These are phyloP conservation scores for Drosophila paulistorum DNA, from an alignment of 1,140 invertebrate species.

Conservation along the genomic window DNA sequence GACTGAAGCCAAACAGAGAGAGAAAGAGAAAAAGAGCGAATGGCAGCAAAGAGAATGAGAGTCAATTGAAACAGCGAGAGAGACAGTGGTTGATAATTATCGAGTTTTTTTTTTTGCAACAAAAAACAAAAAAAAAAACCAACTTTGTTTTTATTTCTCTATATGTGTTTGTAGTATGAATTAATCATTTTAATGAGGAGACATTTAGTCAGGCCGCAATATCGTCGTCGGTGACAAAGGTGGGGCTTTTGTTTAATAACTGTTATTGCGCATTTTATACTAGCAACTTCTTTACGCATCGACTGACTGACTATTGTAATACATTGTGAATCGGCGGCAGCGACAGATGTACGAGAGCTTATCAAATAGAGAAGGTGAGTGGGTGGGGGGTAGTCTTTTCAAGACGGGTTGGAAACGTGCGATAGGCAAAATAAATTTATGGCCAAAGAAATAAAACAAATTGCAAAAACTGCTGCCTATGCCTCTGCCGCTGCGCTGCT, in stretches of 20 bases:
- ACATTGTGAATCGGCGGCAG: constrained; percentile 39
- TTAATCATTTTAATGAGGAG: constrained; percentile 73
- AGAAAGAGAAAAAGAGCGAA: constrained; percentile 41
- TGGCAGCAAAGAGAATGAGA: constrained; percentile 24
- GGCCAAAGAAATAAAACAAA: constrained; percentile 47
- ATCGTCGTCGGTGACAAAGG: constrained; percentile 39
- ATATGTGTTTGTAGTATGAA: constrained; percentile 37
- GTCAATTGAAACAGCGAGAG: constrained; percentile 66
- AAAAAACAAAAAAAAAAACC: constrained; percentile 25
- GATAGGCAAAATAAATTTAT: constrained; percentile 48
- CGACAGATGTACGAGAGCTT: constrained; percentile 65
- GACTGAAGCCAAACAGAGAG: constrained; percentile 39
- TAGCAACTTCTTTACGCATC: constrained; percentile 54
- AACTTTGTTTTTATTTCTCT: constrained; percentile 38
- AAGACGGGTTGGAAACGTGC: no score
- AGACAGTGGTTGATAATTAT: constrained; percentile 73
- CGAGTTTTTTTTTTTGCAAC: constrained; percentile 50
- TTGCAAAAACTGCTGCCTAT: constrained; percentile 27
- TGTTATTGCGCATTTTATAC: constrained; percentile 66
- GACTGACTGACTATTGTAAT: constrained; percentile 17
- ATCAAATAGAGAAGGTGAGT: constrained; percentile 25
- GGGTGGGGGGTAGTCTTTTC: not conserved
- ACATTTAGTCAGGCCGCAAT: constrained; percentile 59
- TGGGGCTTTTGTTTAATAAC: constrained; percentile 59
- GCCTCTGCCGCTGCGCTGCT: constrained; percentile 38